phyloP scores from a whole-genome alignment of 2,888 invertebrate genomes.

The Pterostichus madidus region DNA sequence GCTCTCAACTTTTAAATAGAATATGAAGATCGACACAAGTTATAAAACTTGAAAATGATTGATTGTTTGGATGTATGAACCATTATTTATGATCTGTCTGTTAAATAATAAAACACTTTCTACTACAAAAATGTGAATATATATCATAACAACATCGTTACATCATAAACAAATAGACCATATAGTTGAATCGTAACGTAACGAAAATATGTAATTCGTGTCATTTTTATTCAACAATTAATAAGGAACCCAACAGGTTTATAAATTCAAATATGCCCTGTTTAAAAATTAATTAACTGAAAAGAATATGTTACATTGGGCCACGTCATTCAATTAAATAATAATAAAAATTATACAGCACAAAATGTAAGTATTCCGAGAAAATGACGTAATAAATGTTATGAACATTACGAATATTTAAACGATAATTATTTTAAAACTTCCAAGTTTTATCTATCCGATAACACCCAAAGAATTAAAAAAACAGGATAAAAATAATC shows the following conservation, averaged over 20 bases:
- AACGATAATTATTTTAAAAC: no score
- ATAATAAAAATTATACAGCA: background rate
- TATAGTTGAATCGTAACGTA: background rate
- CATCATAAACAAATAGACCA: constrained; percentile 42
- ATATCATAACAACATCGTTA: constrained; percentile 15
- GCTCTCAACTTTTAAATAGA: background rate
- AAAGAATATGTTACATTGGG: constrained; percentile 2
- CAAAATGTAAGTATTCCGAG: background rate
- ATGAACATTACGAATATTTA: background rate
- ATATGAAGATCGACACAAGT: background rate
- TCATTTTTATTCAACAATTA: background rate
- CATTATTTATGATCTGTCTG: background rate
- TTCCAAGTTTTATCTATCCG: no score
- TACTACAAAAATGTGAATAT: constrained; percentile 10
- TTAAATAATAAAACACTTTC: constrained; percentile 18
- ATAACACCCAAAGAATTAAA: no score
- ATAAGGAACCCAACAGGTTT: background rate
- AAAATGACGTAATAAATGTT: background rate
- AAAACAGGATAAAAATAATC: background rate
- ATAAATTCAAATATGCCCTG: background rate
- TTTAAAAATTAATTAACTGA: background rate
- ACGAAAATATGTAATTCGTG: background rate
- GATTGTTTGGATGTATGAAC: no score
- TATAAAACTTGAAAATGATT: background rate
- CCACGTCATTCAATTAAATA: background rate